Conservation (phyloP, 2,888 invertebrate species). For the Acrobasis suavella region DNA sequence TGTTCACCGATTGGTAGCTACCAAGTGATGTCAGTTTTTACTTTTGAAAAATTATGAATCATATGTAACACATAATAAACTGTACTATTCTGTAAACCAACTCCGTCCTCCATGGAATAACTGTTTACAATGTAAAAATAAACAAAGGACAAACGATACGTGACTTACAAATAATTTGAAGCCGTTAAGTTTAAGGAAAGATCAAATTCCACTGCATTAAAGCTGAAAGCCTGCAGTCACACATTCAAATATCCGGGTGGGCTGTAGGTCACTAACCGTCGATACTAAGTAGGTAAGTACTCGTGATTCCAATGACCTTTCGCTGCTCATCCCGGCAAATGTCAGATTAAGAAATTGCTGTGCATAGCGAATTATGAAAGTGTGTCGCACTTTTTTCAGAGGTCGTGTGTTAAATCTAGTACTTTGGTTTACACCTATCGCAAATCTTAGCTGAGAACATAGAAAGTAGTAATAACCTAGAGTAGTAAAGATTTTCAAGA, state of each 20-base stretch:
- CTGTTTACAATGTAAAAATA: neutral
- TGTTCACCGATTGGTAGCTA: no score
- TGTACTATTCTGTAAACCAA: no score
- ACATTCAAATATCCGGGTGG: slow-evolving; percentile 23
- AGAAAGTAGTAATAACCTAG: no score
- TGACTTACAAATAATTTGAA: slow-evolving; percentile 5
- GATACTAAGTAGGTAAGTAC: slow-evolving; percentile 26
- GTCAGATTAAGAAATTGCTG: slow-evolving; percentile 67
- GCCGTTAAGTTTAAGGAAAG: slow-evolving; percentile 3
- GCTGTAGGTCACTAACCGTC: slow-evolving; percentile 36
- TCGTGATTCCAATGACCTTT: slow-evolving; percentile 52
- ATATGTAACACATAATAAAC: no score
- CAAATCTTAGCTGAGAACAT: neutral
- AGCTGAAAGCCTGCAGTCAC: slow-evolving; percentile 7
- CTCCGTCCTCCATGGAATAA: no score
- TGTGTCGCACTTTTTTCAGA: slow-evolving; percentile 23
- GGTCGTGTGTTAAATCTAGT: slow-evolving; percentile 5
- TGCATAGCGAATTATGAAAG: slow-evolving; percentile 40
- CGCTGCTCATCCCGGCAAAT: slow-evolving; percentile 59
- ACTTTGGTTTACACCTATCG: neutral
- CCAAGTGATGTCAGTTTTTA: no score
- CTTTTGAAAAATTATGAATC: no score
- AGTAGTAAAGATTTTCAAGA: no score
- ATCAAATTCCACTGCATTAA: slow-evolving; percentile 9
- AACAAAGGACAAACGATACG: slow-evolving; percentile 3